Evolutionary conservation across 2,113 vertebrate genomes (phyloP), one percentile per base, ranked within the genome.

Genomic region (Sigmodon hispidus): DNA sequence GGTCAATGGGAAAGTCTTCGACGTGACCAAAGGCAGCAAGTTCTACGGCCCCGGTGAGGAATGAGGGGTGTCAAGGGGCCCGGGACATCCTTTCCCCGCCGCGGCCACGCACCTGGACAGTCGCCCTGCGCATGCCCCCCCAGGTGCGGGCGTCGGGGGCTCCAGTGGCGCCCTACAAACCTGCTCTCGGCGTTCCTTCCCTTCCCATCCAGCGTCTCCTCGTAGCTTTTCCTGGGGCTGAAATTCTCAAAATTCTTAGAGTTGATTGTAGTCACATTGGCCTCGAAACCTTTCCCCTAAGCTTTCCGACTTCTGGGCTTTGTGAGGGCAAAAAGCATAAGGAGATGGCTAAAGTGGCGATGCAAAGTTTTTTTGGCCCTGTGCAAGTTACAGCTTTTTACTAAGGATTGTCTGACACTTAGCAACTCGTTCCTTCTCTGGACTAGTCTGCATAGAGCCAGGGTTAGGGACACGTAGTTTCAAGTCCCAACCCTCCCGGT

Each of bases 1-100:
- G 43, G 99, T 99, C 97, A 99, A 99, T 98, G 99, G 99, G 98
- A 99, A 99, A 97, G 98, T 99, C 87, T 99, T 99, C 98, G 99
- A 99, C 98, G 99, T 99, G 98, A 99, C 99, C 96, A 99, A 98
- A 97, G 99, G 99, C 91, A 99, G 98, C 98, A 99, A 99, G 98
- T 99, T 99, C 99, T 99, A 99, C 97, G 99, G 99, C 77, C 99
- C 99, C 96, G 99, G 99, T 99, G 98, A 99, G 99, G 73, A 69
- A 13, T 5, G 43, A 36, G 69, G 75, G 92, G n/a, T 69, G 89
- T 55, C 40, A 79, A 65, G 93, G 75, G 43, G 87, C 16, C 70
- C 80, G 8, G 48, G 55, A 57, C 65, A 70, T 48, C 92, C 79
- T 48, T 6, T 15, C 34, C 36, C 77, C 67, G 65, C 55, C 70